Conservation (phyloP, 2,888 invertebrate genomes). For the Arge pagana region DNA sequence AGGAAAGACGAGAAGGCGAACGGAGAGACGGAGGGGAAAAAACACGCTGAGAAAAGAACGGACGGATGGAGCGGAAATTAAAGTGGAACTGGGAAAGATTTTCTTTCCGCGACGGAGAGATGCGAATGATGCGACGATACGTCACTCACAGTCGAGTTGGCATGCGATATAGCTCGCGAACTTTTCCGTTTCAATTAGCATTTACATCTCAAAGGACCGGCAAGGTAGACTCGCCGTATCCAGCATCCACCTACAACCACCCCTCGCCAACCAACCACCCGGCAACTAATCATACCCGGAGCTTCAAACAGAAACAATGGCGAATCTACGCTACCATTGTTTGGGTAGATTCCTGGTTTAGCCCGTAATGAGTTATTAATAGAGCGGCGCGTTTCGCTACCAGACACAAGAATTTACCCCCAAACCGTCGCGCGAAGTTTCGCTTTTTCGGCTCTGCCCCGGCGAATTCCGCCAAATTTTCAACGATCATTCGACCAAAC, state of each 20-base stretch:
- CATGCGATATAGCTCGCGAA: constrained; percentile 38
- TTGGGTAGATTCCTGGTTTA: constrained; percentile 20
- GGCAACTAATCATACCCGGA: constrained; percentile 34
- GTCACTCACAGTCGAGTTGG: constrained; percentile 16
- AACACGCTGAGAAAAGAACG: too few species aligned
- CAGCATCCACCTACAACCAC: constrained; percentile 4
- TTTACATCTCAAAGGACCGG: constrained; percentile 41
- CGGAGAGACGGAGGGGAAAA: constrained; percentile 18
- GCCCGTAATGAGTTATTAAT: constrained; percentile 18
- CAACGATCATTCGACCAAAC: too few species aligned
- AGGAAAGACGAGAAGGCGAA: constrained; percentile 21
- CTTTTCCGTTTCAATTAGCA: constrained; percentile 43
- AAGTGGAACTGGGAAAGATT: constrained; percentile 71
- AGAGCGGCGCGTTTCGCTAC: not conserved
- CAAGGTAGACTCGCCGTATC: constrained; percentile 24
- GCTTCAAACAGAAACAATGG: constrained; percentile 24
- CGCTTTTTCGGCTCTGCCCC: too few species aligned
- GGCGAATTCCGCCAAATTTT: too few species aligned
- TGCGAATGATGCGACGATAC: too few species aligned
- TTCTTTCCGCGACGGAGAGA: constrained; percentile 67
- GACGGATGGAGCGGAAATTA: too few species aligned
- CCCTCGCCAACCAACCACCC: constrained; percentile 20
- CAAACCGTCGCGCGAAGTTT: too few species aligned
- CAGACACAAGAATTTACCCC: too few species aligned
- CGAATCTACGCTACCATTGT: constrained; percentile 18